Evolutionary conservation across 2,113 vertebrate species (phyloP).

Genomic region (Pseudois nayaur): DNA sequence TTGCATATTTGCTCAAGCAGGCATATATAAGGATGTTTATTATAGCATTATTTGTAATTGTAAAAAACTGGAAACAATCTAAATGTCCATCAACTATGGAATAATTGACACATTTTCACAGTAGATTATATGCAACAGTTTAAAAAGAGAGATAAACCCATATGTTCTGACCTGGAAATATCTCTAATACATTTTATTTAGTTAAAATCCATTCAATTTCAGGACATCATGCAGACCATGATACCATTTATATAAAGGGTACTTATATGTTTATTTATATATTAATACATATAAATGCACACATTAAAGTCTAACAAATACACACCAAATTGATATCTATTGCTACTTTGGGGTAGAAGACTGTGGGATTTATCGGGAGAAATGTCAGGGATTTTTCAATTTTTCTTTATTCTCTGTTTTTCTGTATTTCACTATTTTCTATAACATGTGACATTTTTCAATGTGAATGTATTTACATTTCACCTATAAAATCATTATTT

Average conservation of each 20-base stretch:
- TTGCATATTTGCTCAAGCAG: slow-evolving; percentile 4
- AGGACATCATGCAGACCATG: neutral
- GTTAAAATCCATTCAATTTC: neutral
- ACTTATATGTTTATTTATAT: neutral
- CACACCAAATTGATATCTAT: neutral
- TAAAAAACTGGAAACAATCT: neutral
- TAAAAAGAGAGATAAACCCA: neutral
- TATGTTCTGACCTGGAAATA: neutral
- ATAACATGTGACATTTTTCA: neutral
- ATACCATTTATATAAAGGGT: neutral
- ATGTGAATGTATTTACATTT: neutral
- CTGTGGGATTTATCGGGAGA: neutral
- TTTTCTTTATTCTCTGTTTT: neutral
- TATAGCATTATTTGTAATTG: neutral
- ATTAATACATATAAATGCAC: neutral
- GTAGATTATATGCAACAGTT: neutral
- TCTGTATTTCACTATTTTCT: neutral
- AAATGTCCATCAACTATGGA: neutral
- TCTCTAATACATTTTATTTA: neutral
- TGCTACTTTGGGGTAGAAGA: neutral
- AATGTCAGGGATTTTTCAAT: neutral
- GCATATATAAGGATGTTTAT: neutral
- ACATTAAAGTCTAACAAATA: neutral
- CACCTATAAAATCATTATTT: neutral
- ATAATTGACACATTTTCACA: neutral